Evolutionary conservation across 1,140 invertebrate genomes (phyloP), one percentile per base, ranked within the genome.

Genomic region (Samia ricini): DNA sequence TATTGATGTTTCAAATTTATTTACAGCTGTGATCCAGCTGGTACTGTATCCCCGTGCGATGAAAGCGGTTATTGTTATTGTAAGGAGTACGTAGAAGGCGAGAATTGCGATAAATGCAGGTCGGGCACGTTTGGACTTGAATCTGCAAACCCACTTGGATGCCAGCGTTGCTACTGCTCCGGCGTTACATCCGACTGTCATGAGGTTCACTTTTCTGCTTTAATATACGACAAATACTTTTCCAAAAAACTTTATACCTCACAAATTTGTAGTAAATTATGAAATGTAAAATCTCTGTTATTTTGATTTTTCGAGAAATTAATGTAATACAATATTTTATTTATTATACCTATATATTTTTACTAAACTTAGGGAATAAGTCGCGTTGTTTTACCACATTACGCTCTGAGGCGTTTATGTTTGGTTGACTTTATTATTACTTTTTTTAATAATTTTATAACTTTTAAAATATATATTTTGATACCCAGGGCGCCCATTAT

Each of bases 151-250:
- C 92, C 94, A 5, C 91, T 95, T 49, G 98, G 98, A 4, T 99
- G 98, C 85, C 92, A 93, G 49, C 90, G 94, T 52, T 99, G 98
- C 87, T 99, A 95, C 90, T 99, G 98, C 88, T 98, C 97, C 64
- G 97, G 97, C 5, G 93, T 97, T 8, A 93, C 95, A 0, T 91
- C 91, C 15, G 90, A 95, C 12, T 99, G 98, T 81, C 92, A 93
- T 79, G 89, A 94, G 71, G 88, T 90, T 74, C 67, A 63, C 22
- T 52, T 48, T 15, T 48, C 33, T 48, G 5, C 10, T n/a, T n/a
- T n/a, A n/a, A n/a, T n/a, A n/a, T n/a, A n/a, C n/a, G n/a, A n/a
- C n/a, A n/a, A n/a, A n/a, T n/a, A n/a, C n/a, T n/a, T n/a, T n/a
- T n/a, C n/a, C n/a, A n/a, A n/a, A n/a, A n/a, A n/a, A n/a, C n/a